Evolutionary conservation across 2,888 invertebrate genomes (phyloP).

Genomic region (Anthoptus insignis): DNA sequence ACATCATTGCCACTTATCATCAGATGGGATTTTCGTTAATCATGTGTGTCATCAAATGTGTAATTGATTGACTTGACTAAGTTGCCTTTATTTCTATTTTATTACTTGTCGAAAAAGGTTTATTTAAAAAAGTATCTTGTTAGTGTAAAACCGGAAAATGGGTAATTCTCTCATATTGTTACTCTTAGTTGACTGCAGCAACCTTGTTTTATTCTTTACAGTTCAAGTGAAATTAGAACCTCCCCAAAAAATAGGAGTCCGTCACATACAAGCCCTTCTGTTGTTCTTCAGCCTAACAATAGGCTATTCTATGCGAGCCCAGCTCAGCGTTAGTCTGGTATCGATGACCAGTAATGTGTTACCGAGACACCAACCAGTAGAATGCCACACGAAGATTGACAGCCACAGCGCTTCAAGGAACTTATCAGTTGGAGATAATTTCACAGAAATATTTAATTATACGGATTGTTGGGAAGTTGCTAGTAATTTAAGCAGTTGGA

Average conservation of each 20-base stretch:
- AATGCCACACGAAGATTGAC: neutral
- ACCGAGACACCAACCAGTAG: constrained; percentile 16
- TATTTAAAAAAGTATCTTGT: too few species aligned
- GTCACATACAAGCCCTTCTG: constrained; percentile 64
- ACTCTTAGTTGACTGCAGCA: neutral
- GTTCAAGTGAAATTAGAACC: constrained; percentile 55
- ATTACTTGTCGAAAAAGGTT: too few species aligned
- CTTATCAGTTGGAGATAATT: neutral
- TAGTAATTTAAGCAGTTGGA: constrained; percentile 48
- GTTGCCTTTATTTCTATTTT: too few species aligned
- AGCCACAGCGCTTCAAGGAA: neutral
- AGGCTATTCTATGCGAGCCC: constrained; percentile 52
- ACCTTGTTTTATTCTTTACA: constrained; percentile 58
- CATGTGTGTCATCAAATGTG: too few species aligned
- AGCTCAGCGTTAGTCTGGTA: constrained; percentile 58
- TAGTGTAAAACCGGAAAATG: too few species aligned
- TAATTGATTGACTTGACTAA: too few species aligned
- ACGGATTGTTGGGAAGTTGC: constrained; percentile 38
- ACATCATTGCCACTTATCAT: too few species aligned
- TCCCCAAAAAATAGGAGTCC: constrained; percentile 63
- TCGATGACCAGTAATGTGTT: constrained; percentile 64
- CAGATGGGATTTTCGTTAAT: too few species aligned
- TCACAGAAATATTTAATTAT: neutral
- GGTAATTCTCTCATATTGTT: too few species aligned
- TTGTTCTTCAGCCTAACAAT: constrained; percentile 64